Evolutionary conservation across 2,797 vertebrate genomes (phyloP), one percentile per base, ranked within the genome.

Genomic region (Morus bassanus): DNA sequence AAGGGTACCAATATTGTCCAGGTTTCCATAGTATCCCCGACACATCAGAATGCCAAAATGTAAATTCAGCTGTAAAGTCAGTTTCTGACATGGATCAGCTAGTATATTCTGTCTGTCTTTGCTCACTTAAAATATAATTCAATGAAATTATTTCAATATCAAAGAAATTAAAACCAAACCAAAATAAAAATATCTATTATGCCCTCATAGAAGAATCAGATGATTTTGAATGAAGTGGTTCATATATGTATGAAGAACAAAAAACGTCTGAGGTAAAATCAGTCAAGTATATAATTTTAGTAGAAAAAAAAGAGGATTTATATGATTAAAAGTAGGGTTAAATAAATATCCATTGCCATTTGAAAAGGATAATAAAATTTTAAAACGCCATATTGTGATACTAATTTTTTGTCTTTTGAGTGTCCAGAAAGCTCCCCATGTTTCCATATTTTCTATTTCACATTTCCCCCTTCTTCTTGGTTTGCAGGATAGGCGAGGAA

Each of bases 351-450:
- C 31, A 43, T 50, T 70, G 12, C 4, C 53, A 35, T 53, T 46
- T 67, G 37, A 75, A 11, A 10, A 65, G 5, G 21, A 51, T 67
- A 45, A 25, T 54, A 69, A 75, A 75, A 87, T 61, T 65, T 69
- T 69, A 60, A 77, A 70, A 72, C 8, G 1, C 2, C 8, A 45
- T 51, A 79, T 82, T 57, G 6, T 60, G 18, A 51, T 37, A 30
- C 3, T 37, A 30, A n/a, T 27, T 18, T 88, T 65, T 63, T 37
- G 10, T 78, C 11, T 13, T 72, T 31, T 28, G 30, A 63, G 24
- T 30, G 4, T 25, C 18, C 35, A 60, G 21, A 67, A 70, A 27
- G 0, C 2, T 2, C 6, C 6, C 14, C 9, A 1, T 53, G 43
- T 51, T 76, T 54, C 54, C 9, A 5, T 75, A 24, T 67, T 85